Evolutionary conservation across 2,888 invertebrate species (phyloP).

Genomic region (Marronus borbonicus): DNA sequence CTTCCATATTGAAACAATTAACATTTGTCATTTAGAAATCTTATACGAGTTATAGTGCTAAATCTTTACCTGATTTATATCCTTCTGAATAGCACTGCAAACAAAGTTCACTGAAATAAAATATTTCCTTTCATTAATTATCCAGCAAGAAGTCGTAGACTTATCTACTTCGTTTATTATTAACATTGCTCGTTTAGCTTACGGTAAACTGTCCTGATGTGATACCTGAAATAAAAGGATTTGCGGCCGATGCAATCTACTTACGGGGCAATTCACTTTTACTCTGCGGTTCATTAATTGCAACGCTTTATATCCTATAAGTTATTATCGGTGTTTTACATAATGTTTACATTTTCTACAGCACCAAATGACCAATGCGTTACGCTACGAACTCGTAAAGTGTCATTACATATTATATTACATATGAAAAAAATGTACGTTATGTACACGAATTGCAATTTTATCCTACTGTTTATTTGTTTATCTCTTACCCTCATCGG

Average conservation of each 20-base stretch:
- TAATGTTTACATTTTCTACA: slow-evolving; percentile 25
- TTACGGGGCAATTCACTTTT: slow-evolving; percentile 9
- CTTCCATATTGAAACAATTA: too few species aligned
- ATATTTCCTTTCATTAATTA: too few species aligned
- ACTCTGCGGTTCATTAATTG: slow-evolving; percentile 16
- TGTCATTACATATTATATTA: slow-evolving; percentile 34
- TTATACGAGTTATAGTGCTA: too few species aligned
- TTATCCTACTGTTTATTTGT: slow-evolving; percentile 32
- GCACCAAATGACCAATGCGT: slow-evolving; percentile 22
- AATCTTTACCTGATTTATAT: too few species aligned
- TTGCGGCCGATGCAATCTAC: neutral
- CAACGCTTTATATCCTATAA: slow-evolving; percentile 27
- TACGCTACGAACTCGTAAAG: slow-evolving; percentile 1
- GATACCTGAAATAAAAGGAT: neutral
- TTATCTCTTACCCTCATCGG: slow-evolving; percentile 28
- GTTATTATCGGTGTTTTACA: slow-evolving; percentile 29
- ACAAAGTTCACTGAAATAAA: too few species aligned
- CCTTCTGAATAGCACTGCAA: too few species aligned
- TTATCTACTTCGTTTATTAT: too few species aligned
- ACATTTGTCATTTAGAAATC: too few species aligned
- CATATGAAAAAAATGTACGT: slow-evolving; percentile 22
- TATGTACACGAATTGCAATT: slow-evolving; percentile 29
- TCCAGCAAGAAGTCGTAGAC: too few species aligned
- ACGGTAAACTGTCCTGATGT: too few species aligned
- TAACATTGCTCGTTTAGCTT: too few species aligned